These are phyloP conservation scores for Scolanthus callimorphus DNA, from an alignment of 92 coral and sea anemone genomes.

Conservation along the genomic window DNA sequence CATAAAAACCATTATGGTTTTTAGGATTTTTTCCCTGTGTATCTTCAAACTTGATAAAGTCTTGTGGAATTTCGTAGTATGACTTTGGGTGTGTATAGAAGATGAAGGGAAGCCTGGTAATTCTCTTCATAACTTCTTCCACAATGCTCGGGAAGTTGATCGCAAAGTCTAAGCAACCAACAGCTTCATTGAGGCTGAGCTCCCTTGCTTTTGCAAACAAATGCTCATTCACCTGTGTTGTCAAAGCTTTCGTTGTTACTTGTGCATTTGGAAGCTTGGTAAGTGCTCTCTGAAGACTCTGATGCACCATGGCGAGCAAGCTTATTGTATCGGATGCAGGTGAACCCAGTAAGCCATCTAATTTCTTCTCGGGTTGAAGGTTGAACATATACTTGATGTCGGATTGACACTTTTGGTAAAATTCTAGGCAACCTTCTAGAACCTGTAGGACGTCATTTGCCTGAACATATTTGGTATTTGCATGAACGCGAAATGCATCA, in stretches of 20 bases:
- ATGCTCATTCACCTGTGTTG: conserved; percentile 9
- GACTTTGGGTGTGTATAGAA: conserved; percentile 30
- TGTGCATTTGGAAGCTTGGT: conserved; percentile 3
- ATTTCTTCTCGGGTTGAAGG: conserved; percentile 11
- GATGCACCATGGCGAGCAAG: too few relatives aligned
- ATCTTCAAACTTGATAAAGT: too few relatives aligned
- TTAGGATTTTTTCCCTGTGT: too few relatives aligned
- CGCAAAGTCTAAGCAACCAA: conserved; percentile 36
- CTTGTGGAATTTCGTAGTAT: conserved; percentile 22
- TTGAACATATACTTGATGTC: conserved; percentile 9
- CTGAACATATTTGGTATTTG: conserved; percentile 2
- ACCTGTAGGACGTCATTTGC: conserved; percentile 7
- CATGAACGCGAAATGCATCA: conserved; percentile 19
- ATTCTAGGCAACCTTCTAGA: conserved; percentile 6
- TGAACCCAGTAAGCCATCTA: conserved; percentile 16
- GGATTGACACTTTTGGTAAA: conserved; percentile 13
- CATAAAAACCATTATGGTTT: too few relatives aligned
- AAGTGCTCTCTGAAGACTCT: too few relatives aligned
- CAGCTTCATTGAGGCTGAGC: conserved; percentile 23
- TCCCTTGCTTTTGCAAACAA: conserved; percentile 16
- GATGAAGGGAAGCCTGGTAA: conserved; percentile 18
- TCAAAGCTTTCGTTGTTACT: conserved; percentile 10
- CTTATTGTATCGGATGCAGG: conserved; percentile 11
- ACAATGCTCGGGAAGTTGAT: conserved; percentile 29
- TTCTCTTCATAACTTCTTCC: conserved; percentile 33